phyloP scores from a whole-genome alignment of 2,113 vertebrate genomes.

The Vireo altiloquus region DNA sequence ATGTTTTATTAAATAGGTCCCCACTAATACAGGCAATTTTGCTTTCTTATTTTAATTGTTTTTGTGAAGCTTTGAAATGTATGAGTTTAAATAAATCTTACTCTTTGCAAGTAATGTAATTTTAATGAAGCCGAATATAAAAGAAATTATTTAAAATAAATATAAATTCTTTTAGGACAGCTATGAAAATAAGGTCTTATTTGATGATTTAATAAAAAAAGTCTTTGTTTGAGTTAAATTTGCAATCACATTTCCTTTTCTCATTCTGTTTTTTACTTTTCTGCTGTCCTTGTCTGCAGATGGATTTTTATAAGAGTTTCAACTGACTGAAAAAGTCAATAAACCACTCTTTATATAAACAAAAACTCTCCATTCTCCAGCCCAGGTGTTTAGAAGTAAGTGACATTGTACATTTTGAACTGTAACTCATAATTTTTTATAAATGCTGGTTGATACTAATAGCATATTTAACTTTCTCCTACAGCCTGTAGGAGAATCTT shows the following conservation, averaged over 20 bases:
- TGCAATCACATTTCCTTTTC: not conserved
- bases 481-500: not conserved
- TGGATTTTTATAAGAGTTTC: not conserved
- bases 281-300: not conserved
- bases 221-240: not conserved
- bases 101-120: not conserved
- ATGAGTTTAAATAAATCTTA: conserved; percentile 1
- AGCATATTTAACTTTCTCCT: not conserved
- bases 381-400: not conserved
- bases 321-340: not conserved
- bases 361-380: not conserved
- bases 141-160: not conserved
- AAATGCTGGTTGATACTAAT: not conserved
- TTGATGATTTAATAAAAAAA: not conserved
- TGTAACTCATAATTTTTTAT: not conserved
- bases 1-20: not conserved
- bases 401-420: not conserved
- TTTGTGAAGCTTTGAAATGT: not conserved
- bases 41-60: not conserved
- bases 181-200: not conserved
- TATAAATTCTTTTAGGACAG: not conserved
- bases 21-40: not conserved
- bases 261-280: not conserved
- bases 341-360: not conserved
- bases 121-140: not conserved